Evolutionary conservation across 2,888 invertebrate species (phyloP).

Genomic region (Branchipolynoe longqiensis): DNA sequence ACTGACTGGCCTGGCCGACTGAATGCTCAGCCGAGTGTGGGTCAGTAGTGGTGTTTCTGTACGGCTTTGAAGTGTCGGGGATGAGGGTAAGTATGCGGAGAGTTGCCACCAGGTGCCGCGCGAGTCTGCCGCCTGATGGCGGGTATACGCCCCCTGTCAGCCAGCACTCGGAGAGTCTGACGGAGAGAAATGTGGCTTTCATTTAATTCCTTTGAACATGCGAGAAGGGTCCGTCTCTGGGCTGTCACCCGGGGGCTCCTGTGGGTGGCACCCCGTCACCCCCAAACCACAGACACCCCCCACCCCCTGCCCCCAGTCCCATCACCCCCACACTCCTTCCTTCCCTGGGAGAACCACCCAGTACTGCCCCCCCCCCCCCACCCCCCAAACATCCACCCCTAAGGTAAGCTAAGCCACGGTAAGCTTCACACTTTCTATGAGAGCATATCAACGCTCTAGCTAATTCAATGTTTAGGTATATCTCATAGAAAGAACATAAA

Average conservation of each 20-base stretch:
- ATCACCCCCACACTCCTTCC: no score
- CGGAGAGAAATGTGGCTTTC: slow-evolving; percentile 54
- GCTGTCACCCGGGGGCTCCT: slow-evolving; percentile 10
- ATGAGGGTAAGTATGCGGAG: neutral
- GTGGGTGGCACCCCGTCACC: slow-evolving; percentile 13
- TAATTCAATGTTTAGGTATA: no score
- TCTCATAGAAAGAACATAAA: no score
- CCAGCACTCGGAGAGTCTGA: slow-evolving; percentile 11
- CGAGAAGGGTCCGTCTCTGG: slow-evolving; percentile 33
- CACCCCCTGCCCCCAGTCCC: no score
- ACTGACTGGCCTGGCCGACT: no score
- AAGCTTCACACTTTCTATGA: no score
- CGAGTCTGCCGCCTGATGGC: neutral
- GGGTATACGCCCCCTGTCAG: slow-evolving; percentile 44
- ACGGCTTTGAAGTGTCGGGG: slow-evolving; percentile 7
- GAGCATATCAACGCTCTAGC: no score
- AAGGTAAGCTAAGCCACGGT: no score
- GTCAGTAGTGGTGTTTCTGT: neutral
- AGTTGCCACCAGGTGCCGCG: slow-evolving; percentile 21
- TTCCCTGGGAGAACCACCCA: no score
- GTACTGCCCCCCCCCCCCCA: neutral
- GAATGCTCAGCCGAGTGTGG: neutral
- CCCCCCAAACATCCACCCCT: neutral
- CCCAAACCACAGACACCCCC: no score
- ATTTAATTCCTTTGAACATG: slow-evolving; percentile 56